phyloP scores from a whole-genome alignment of 2,797 vertebrate genomes.

The Erpetoichthys calabaricus region DNA sequence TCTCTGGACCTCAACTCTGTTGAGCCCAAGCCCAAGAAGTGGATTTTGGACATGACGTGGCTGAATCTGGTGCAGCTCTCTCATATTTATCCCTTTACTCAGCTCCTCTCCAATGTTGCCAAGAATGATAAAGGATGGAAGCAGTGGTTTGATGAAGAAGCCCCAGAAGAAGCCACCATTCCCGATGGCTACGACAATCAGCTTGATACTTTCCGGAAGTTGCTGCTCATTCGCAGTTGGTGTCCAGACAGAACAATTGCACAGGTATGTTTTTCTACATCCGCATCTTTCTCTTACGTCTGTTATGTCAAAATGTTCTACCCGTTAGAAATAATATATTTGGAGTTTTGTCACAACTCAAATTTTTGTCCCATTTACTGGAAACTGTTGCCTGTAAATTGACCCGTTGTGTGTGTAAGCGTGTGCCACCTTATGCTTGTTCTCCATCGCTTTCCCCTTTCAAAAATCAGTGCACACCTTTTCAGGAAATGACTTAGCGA shows the following conservation, averaged over 20 bases:
- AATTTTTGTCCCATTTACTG: too few species aligned
- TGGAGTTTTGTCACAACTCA: too few species aligned
- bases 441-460: too few species aligned
- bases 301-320: too few species aligned
- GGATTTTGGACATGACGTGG: constrained; percentile 72
- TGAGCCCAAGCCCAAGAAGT: constrained; percentile 57
- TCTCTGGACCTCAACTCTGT: constrained; percentile 65
- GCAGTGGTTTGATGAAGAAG: constrained; percentile 57
- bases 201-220: constrained; percentile 57
- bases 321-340: too few species aligned
- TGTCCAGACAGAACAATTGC: constrained; percentile 60
- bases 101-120: constrained; percentile 50
- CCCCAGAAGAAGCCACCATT: constrained; percentile 49
- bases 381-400: too few species aligned
- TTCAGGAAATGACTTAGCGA: too few species aligned
- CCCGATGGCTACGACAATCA: constrained; percentile 56
- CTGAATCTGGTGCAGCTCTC: constrained; percentile 68
- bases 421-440: too few species aligned
- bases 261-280: constrained; percentile 57
- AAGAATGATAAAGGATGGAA: constrained; percentile 61
- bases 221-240: constrained; percentile 68
- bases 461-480: too few species aligned
- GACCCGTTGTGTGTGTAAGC: too few species aligned
- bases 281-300: too few species aligned
- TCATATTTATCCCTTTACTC: constrained; percentile 40